A percentile compares a stretch with the other conserved stretches of the same genome.
Evolutionary conservation across 2,797 vertebrate species (phyloP).

Genomic region (Gallinago nigripennis): DNA sequence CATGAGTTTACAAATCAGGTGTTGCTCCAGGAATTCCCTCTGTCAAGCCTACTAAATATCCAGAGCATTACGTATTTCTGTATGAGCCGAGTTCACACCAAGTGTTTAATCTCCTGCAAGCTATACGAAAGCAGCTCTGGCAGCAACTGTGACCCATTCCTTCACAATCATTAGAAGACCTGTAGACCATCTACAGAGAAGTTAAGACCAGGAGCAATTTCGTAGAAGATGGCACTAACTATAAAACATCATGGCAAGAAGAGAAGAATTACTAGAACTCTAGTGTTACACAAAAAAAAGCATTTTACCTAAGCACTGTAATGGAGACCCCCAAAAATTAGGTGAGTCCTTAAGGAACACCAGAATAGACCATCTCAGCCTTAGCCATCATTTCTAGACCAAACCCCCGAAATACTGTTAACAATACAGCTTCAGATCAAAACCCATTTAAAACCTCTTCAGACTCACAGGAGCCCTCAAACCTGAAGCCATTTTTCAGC

Average conservation of each 20-base stretch:
- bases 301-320: background rate
- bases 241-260: background rate
- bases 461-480: background rate
- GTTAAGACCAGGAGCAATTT: background rate
- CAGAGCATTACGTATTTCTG: background rate
- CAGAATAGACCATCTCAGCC: background rate
- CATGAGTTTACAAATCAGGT: background rate
- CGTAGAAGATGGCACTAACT: background rate
- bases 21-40: background rate
- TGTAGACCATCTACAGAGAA: background rate
- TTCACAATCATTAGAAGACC: background rate
- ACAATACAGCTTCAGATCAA: background rate
- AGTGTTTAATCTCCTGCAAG: background rate
- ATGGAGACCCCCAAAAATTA: background rate
- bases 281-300: background rate
- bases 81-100: background rate
- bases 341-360: background rate
- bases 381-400: background rate
- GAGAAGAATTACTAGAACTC: background rate
- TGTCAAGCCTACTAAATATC: background rate
- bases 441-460: background rate
- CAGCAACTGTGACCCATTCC: background rate
- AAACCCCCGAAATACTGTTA: background rate
- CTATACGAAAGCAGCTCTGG: background rate
- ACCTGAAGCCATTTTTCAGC: background rate